Evolutionary conservation across 2,113 vertebrate genomes (phyloP).

Genomic region (Sarotherodon lohbergeri): DNA sequence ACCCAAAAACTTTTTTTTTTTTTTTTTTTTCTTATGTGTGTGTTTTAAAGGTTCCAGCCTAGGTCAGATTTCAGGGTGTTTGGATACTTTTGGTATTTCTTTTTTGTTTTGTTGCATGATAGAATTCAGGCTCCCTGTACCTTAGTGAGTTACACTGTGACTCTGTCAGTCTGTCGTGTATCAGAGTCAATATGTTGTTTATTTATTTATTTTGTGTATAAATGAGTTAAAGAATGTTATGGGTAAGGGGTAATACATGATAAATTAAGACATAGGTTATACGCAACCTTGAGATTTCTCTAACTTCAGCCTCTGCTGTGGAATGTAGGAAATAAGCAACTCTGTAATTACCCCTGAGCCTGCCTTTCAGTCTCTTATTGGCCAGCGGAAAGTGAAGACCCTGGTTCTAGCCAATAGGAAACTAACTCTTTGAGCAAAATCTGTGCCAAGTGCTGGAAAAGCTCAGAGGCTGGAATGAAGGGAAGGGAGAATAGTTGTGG

Average conservation of each 20-base stretch:
- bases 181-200: background rate
- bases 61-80: fast-evolving
- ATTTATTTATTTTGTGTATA: background rate
- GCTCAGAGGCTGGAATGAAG: slow-evolving; percentile 34
- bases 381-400: background rate
- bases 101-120: background rate
- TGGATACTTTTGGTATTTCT: fast-evolving
- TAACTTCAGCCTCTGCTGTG: slow-evolving; percentile 37
- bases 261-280: background rate
- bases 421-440: background rate
- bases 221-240: background rate
- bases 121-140: background rate
- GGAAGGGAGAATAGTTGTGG: slow-evolving; percentile 38
- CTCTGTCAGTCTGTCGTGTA: background rate
- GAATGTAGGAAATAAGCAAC: slow-evolving; percentile 57
- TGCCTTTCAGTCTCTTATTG: slow-evolving; percentile 18
- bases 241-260: background rate
- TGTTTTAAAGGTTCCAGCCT: background rate
- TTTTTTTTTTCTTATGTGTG: background rate
- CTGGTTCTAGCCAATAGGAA: background rate
- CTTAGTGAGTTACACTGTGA: background rate
- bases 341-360: slow-evolving; percentile 60
- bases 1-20: background rate
- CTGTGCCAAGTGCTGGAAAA: slow-evolving; percentile 39
- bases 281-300: background rate